Conservation (phyloP, 2,888 invertebrate species). For the Ceraclea dissimilis region DNA sequence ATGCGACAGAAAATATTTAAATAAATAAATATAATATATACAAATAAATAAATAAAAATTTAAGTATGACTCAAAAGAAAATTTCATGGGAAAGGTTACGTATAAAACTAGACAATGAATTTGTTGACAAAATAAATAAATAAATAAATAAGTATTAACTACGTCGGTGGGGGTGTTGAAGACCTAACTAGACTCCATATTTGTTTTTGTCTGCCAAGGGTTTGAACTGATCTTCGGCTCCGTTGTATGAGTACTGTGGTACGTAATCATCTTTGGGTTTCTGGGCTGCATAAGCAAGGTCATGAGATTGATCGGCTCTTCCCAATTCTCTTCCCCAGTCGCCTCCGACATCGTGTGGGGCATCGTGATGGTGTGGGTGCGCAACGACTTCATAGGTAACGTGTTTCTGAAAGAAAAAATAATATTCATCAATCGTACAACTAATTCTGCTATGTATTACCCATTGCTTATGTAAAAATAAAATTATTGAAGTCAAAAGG, state of each 20-base stretch:
- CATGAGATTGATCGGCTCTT: constrained; percentile 36
- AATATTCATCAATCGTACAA: too few relatives aligned
- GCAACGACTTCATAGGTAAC: constrained; percentile 72
- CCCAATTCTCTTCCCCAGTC: constrained; percentile 27
- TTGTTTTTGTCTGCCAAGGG: not conserved
- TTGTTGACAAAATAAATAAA: not conserved
- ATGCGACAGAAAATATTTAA: too few relatives aligned
- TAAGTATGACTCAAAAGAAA: too few relatives aligned
- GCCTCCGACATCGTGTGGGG: constrained; percentile 21
- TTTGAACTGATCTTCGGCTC: not conserved
- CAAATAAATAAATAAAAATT: too few relatives aligned
- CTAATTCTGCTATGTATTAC: not conserved
- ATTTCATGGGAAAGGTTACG: too few relatives aligned
- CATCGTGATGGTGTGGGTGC: constrained; percentile 54
- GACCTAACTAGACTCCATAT: not conserved
- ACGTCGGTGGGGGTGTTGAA: not conserved
- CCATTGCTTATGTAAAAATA: too few relatives aligned
- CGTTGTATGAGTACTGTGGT: not conserved
- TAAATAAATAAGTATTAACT: not conserved
- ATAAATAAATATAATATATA: too few relatives aligned
- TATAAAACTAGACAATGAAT: not conserved
- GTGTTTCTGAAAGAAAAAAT: constrained; percentile 43
- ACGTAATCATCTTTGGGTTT: constrained; percentile 4
- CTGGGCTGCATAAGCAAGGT: constrained; percentile 57
- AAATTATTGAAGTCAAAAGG: too few relatives aligned